Conservation (phyloP, 2,797 vertebrate species). For the Pseudopleuronectes americanus region DNA sequence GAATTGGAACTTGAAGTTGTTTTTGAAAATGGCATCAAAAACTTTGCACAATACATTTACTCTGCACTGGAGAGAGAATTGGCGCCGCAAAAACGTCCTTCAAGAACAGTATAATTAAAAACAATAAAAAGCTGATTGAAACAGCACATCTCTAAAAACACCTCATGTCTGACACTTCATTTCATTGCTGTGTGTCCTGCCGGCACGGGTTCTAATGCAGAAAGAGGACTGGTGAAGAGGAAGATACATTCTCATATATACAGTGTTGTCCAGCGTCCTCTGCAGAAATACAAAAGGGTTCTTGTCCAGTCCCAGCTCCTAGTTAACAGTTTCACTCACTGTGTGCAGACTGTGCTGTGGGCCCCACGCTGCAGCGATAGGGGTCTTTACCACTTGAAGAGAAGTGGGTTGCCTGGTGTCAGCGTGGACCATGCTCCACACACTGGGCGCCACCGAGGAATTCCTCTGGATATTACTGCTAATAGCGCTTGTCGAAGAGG, state of each 20-base stretch:
- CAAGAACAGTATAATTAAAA: slow-evolving; percentile 36
- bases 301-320: slow-evolving; percentile 30
- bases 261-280: slow-evolving; percentile 41
- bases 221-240: slow-evolving; percentile 16
- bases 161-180: slow-evolving; percentile 6
- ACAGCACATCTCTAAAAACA: slow-evolving; percentile 40
- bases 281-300: slow-evolving; percentile 1
- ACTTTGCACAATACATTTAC: slow-evolving; percentile 19
- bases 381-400: slow-evolving; percentile 66
- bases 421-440: slow-evolving; percentile 80
- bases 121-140: slow-evolving; percentile 51
- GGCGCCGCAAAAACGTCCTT: slow-evolving; percentile 8
- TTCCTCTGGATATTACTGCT: slow-evolving; percentile 53
- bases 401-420: slow-evolving; percentile 67
- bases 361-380: slow-evolving; percentile 77
- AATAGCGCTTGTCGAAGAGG: slow-evolving; percentile 34
- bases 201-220: slow-evolving; percentile 35
- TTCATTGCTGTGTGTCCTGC: slow-evolving; percentile 15
- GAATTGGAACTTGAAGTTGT: slow-evolving; percentile 5
- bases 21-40: slow-evolving; percentile 33
- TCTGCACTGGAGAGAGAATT: slow-evolving; percentile 6
- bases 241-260: slow-evolving; percentile 68
- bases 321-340: slow-evolving; percentile 83
- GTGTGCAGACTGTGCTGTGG: slow-evolving; percentile 74
- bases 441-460: slow-evolving; percentile 61